Conservation (phyloP, 2,888 invertebrate species). For the Xiphydria camelus region DNA sequence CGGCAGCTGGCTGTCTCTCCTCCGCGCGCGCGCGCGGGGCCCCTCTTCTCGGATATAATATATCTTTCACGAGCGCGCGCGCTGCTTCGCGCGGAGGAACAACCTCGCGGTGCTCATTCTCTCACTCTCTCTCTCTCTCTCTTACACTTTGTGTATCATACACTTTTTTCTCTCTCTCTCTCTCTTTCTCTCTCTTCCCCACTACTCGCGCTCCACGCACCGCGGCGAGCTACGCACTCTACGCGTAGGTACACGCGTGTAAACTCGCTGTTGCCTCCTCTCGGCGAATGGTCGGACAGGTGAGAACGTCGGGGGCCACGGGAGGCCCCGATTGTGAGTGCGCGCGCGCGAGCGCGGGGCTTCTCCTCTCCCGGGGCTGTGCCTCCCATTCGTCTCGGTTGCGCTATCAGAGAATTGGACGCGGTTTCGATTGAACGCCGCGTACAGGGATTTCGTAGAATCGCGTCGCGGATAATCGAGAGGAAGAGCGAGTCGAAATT, state of each 20-base stretch:
- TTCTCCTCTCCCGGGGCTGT: too few species aligned
- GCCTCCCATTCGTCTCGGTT: too few species aligned
- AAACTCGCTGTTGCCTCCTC: not conserved
- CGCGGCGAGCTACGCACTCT: not conserved
- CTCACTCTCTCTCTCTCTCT: conserved; percentile 13
- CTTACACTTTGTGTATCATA: not conserved
- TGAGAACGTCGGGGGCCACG: conserved; percentile 11
- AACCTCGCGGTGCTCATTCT: conserved; percentile 14
- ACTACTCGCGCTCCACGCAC: conserved; percentile 13
- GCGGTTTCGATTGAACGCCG: too few species aligned
- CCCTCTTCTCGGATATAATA: conserved; percentile 29
- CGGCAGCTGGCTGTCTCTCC: too few species aligned
- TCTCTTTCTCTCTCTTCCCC: conserved; percentile 13
- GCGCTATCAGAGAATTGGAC: too few species aligned
- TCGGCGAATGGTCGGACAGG: conserved; percentile 7
- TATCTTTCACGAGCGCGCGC: conserved; percentile 29
- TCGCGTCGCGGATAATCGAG: conserved; percentile 18
- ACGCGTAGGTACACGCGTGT: conserved; percentile 2
- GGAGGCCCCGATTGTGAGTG: too few species aligned
- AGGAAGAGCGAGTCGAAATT: conserved; percentile 10
- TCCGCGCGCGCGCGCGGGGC: not conserved
- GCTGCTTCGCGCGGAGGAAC: too few species aligned
- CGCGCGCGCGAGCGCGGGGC: too few species aligned
- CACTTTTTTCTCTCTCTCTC: conserved; percentile 2
- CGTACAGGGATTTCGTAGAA: too few species aligned